phyloP scores from a whole-genome alignment of 2,888 invertebrate species.

The Thyatira batis region DNA sequence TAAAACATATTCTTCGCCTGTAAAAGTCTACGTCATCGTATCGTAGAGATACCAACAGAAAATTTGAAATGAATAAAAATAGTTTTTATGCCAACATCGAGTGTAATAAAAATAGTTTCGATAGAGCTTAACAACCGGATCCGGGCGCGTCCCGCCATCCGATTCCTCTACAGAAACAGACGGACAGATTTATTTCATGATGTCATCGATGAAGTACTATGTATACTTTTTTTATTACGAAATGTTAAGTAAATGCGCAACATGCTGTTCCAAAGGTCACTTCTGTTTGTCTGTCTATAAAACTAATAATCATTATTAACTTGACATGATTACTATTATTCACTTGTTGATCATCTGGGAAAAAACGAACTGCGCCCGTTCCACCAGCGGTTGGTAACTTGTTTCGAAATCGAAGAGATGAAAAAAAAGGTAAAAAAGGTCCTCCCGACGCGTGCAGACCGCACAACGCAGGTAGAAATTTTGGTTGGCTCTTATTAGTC shows the following conservation, averaged over 20 bases:
- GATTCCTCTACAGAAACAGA: slow-evolving; percentile 43
- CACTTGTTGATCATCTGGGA: not conserved
- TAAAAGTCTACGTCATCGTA: slow-evolving; percentile 3
- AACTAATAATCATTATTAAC: not conserved
- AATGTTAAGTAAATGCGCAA: slow-evolving; percentile 13
- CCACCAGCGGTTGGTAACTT: slow-evolving; percentile 17
- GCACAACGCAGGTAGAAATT: slow-evolving; percentile 40
- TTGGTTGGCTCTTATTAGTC: slow-evolving; percentile 10
- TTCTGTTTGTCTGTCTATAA: not conserved
- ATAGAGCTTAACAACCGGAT: slow-evolving; percentile 73
- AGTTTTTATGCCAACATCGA: slow-evolving; percentile 56
- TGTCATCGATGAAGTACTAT: slow-evolving; percentile 63
- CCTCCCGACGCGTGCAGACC: slow-evolving; percentile 28
- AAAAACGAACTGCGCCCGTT: not conserved
- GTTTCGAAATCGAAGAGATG: slow-evolving; percentile 30
- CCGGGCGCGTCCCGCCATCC: slow-evolving; percentile 65
- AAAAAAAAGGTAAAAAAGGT: slow-evolving; percentile 18
- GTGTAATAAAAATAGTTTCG: slow-evolving; percentile 74
- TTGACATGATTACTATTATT: not conserved
- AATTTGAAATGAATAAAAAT: slow-evolving; percentile 46
- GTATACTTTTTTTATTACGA: slow-evolving; percentile 21
- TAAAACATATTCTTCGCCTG: not conserved
- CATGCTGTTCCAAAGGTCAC: slow-evolving; percentile 10
- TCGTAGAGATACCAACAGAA: slow-evolving; percentile 19
- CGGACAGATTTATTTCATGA: slow-evolving; percentile 70